Evolutionary conservation across 1,140 invertebrate species (phyloP), one percentile per base, ranked within the genome.

Genomic region (Ceratosolen solmsi): DNA sequence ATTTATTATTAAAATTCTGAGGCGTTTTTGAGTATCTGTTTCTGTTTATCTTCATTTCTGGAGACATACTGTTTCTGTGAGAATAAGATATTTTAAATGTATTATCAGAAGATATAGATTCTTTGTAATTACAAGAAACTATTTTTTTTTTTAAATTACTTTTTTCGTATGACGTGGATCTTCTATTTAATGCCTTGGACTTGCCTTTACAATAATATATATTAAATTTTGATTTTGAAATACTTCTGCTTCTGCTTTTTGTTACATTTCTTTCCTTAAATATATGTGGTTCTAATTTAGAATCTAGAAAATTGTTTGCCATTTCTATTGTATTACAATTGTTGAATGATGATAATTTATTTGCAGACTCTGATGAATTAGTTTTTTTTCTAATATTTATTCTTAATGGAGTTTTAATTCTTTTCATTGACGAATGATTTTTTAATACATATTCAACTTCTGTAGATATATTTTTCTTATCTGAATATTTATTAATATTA

Each of bases 231-330:
- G 70, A 27, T 72, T 20, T 46, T 30, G 70, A 46, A 27, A 30
- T 49, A 27, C 38, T 68, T 72, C 41, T 72, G 30, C 70, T 72
- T 72, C 70, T 72, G 20, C 41, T 72, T 30, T 30, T 72, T 49
- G 2, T 13, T 27, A 72, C 13, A 20, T 30, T 20, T 49, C 49
- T 51, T 25, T 72, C 41, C 27, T 72, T 30, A 3, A 5, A 25
- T 30, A 49, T 2, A 46, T 15, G 25, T 30, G 8, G 13, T 13
- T 27, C 38, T n/a, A 51, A 27, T 0, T 46, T 51, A 13, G 38
- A 20, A 27, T 72, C 17, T 9, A 49, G 15, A 4, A 27, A 22
- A 27, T 30, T 72, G 2, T 51, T 49, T 30, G 25, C 17, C 15
- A 46, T 49, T 51, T 49, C 49, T 72, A 72, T 2, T 49, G 7